phyloP scores from a whole-genome alignment of 2,888 invertebrate genomes.

The Dorcus hopei region DNA sequence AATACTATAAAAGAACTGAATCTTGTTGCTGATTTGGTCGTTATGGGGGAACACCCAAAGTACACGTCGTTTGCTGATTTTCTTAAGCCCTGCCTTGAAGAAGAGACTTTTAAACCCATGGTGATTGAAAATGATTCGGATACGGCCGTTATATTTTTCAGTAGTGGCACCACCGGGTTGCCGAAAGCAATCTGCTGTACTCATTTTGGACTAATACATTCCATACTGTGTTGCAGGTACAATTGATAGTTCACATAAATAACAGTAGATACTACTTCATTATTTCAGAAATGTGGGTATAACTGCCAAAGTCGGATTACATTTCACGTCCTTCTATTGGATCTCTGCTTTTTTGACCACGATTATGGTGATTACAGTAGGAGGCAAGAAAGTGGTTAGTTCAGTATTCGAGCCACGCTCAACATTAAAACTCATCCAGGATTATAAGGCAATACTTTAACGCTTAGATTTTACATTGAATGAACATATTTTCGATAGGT shows the following conservation, averaged over 20 bases:
- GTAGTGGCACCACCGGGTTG: conserved; percentile 43
- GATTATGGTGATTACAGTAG: conserved; percentile 23
- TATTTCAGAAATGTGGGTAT: background rate
- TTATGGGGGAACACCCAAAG: conserved; percentile 10
- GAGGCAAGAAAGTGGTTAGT: conserved; percentile 26
- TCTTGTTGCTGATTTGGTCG: conserved; percentile 16
- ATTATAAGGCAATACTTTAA: conserved; percentile 37
- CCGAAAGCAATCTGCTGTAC: conserved; percentile 42
- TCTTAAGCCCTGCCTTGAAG: conserved; percentile 16
- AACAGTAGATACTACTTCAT: background rate
- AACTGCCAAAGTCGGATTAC: conserved; percentile 2
- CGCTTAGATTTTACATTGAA: background rate
- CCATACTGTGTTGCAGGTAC: background rate
- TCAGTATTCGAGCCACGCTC: conserved; percentile 27
- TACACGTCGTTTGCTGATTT: conserved; percentile 17
- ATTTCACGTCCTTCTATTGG: conserved; percentile 36
- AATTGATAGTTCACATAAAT: background rate
- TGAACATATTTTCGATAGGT: conserved; percentile 1
- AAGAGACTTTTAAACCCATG: conserved; percentile 27
- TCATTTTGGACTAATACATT: conserved; percentile 18
- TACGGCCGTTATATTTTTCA: conserved; percentile 36
- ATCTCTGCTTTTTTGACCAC: conserved; percentile 29
- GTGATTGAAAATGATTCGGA: conserved; percentile 21
- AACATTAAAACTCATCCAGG: conserved; percentile 24
- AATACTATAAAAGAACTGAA: conserved; percentile 21